Conservation (phyloP, 2,888 invertebrate species). For the Salpingus planirostris region DNA sequence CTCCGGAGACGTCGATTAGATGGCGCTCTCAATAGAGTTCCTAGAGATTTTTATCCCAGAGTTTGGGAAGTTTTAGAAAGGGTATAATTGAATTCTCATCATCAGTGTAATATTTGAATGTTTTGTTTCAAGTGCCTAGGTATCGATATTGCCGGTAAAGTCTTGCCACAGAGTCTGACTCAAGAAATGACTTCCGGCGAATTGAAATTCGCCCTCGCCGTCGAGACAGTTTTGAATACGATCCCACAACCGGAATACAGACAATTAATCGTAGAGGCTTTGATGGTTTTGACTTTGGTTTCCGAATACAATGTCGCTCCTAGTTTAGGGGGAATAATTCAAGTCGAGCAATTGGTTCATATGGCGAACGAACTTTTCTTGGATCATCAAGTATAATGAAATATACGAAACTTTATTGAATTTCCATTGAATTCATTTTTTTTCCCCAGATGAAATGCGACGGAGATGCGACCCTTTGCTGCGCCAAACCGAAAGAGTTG, state of each 20-base stretch:
- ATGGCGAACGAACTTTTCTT: constrained; percentile 92
- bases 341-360: constrained; percentile 87
- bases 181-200: constrained; percentile 99
- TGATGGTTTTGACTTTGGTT: constrained; percentile 91
- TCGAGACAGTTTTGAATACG: constrained; percentile 92
- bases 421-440: constrained; percentile 2
- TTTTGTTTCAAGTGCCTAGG: constrained; percentile 70
- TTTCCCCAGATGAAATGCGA: constrained; percentile 64
- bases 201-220: constrained; percentile 94
- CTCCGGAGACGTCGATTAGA: constrained; percentile 86
- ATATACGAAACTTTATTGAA: neutral
- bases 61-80: constrained; percentile 88
- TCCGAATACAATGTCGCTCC: constrained; percentile 76
- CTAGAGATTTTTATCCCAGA: constrained; percentile 90
- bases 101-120: neutral
- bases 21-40: constrained; percentile 95
- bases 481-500: constrained; percentile 66
- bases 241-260: constrained; percentile 98
- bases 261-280: constrained; percentile 91
- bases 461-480: constrained; percentile 90
- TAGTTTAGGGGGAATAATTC: constrained; percentile 69
- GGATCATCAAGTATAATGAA: constrained; percentile 72
- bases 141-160: constrained; percentile 82
- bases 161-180: constrained; percentile 84
- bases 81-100: constrained; percentile 44